Conservation (phyloP, 2,113 vertebrate species). For the Salminus brasiliensis region DNA sequence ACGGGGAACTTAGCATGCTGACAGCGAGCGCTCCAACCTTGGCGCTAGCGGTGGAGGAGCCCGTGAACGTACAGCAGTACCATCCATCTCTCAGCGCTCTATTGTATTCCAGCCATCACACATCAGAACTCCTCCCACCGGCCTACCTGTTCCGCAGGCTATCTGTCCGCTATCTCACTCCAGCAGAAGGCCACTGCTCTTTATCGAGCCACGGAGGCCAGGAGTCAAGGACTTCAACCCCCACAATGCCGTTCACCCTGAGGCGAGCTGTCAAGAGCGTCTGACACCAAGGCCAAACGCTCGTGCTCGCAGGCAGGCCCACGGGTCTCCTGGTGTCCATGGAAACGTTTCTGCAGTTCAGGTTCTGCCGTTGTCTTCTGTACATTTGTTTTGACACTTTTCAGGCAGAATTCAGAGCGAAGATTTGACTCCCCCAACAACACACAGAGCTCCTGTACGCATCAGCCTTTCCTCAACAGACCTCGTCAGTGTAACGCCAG, state of each 20-base stretch:
- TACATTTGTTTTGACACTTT: neutral
- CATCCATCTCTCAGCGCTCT: neutral
- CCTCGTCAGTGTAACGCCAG: too few relatives aligned
- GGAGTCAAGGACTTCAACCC: slow-evolving; percentile 76
- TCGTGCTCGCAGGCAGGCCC: slow-evolving; percentile 30
- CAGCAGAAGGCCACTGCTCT: slow-evolving; percentile 73
- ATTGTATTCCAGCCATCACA: slow-evolving; percentile 63
- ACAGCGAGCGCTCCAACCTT: neutral
- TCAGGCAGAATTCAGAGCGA: neutral
- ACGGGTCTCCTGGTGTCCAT: slow-evolving; percentile 73
- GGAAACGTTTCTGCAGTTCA: slow-evolving; percentile 62
- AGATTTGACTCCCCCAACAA: too few relatives aligned
- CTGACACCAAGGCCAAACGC: slow-evolving; percentile 40
- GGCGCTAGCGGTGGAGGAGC: neutral
- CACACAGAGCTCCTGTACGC: too few relatives aligned
- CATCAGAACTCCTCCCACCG: slow-evolving; percentile 73
- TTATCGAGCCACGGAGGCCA: slow-evolving; percentile 69
- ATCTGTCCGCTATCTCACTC: slow-evolving; percentile 65
- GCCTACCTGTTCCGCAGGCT: slow-evolving; percentile 61
- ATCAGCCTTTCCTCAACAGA: too few relatives aligned
- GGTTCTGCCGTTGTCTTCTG: neutral
- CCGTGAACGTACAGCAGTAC: neutral
- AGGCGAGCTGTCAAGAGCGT: slow-evolving; percentile 60
- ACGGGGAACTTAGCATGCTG: neutral
- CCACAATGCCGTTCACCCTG: slow-evolving; percentile 49